Evolutionary conservation across 2,113 vertebrate genomes (phyloP).

Genomic region (Globicephala melas): DNA sequence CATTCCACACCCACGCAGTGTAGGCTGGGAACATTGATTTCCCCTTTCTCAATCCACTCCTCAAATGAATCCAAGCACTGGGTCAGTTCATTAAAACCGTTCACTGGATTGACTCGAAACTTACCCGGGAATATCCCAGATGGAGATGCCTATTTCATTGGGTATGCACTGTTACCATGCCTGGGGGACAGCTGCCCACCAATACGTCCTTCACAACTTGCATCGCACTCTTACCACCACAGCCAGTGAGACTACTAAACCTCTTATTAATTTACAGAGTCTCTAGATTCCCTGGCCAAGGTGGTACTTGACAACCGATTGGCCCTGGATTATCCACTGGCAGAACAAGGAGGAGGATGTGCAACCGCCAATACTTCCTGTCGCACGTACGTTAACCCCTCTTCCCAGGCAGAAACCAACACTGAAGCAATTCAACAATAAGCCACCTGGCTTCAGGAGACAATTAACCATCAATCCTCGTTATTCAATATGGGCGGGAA

Average conservation of each 20-base stretch:
- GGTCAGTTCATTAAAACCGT: neutral
- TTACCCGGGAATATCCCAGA: neutral
- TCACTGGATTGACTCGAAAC: neutral
- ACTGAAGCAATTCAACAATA: neutral
- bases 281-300: neutral
- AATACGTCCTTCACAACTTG: neutral
- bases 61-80: neutral
- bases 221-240: neutral
- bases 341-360: neutral
- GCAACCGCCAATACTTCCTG: no score
- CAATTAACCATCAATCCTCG: neutral
- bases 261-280: neutral
- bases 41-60: neutral
- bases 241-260: neutral
- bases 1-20: neutral
- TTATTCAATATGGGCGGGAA: fast-evolving
- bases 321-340: neutral
- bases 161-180: neutral
- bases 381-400: neutral
- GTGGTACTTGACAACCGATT: neutral
- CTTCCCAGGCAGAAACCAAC: neutral
- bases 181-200: neutral
- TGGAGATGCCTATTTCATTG: neutral
- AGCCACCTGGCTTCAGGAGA: neutral
- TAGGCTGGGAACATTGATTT: neutral